A percentile compares a stretch with the other conserved stretches of the same genome.
phyloP scores from a whole-genome alignment of 1,140 invertebrate species.

The Hylaeus anthracinus region DNA sequence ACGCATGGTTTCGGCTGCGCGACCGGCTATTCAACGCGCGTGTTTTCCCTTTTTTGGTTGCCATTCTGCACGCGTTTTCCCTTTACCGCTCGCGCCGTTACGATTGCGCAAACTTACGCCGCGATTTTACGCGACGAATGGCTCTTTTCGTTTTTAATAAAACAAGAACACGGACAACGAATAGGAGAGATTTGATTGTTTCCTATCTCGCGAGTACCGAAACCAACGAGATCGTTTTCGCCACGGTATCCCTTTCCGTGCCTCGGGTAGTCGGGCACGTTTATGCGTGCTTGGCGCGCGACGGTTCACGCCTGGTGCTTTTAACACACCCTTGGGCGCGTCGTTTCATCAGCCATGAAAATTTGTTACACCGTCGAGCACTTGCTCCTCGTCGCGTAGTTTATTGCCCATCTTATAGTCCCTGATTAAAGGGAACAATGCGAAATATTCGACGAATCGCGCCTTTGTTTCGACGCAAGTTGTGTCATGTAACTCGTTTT shows the following conservation, averaged over 20 bases:
- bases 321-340: constrained; percentile 25
- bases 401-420: constrained; percentile 21
- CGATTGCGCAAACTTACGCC: constrained; percentile 20
- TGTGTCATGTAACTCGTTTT: no score
- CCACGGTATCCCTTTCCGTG: background rate
- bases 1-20: constrained; percentile 37
- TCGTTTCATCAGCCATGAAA: constrained; percentile 15
- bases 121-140: constrained; percentile 33
- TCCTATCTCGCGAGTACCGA: background rate
- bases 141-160: background rate
- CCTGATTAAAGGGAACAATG: constrained; percentile 2
- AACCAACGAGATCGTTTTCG: background rate
- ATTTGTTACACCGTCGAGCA: constrained; percentile 15
- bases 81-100: constrained; percentile 21
- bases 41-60: constrained; percentile 53
- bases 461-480: background rate
- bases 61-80: constrained; percentile 35
- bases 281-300: background rate
- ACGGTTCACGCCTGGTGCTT: constrained; percentile 13
- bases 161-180: background rate
- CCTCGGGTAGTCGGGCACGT: background rate
- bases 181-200: no score
- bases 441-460: constrained; percentile 12
- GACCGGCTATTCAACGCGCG: constrained; percentile 32
- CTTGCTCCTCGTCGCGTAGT: background rate